Evolutionary conservation across 2,113 vertebrate genomes (phyloP), one percentile per base, ranked within the genome.

Genomic region (Chrysemys picta): DNA sequence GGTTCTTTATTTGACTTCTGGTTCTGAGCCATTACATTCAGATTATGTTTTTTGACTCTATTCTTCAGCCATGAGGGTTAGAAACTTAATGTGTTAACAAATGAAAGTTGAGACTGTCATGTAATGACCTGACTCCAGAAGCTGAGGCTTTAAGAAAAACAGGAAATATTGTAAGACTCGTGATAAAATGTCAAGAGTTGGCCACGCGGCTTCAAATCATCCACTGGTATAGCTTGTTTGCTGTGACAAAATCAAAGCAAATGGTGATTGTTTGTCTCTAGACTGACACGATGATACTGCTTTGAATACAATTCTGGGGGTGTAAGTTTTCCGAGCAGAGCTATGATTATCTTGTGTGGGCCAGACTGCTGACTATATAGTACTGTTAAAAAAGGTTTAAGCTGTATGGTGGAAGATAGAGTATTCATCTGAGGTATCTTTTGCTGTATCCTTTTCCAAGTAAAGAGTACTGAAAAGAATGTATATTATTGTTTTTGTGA

Each of bases 221-320:
- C 10, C 0, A 0, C 62, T 38, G 16, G 49, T 81, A 38, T 75
- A 65, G 53, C 5, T 72, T 78, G 17, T 1, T 83, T 16, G 5
- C 16, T 80, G 38, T 31, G 38, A 11, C 56, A 90, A 22, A 13
- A 38, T 52, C 35, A 76, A 42, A 89, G 17, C 42, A 91, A 82
- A 82, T 31, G 10, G 19, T 5, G 11, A 72, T 22, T 78, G 72
- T 24, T 75, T 19, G 12, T 53, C 84, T 90, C 24, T 88, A 88
- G 38, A 38, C 27, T 50, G 5, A 78, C 88, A 35, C 42, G 7
- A 27, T 14, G 38, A 78, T 47, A 27, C 42, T 78, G 12, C 75
- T 78, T 21, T 49, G 87, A 80, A 80, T 4, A 35, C n/a, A 72
- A 3, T 22, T 72, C 8, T 72, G n/a, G 3, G 8, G n/a, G 19